Percentiles rank a stretch among this genome's conserved stretches.
Conservation (phyloP, 2,888 invertebrate species). For the Pocota personata region DNA sequence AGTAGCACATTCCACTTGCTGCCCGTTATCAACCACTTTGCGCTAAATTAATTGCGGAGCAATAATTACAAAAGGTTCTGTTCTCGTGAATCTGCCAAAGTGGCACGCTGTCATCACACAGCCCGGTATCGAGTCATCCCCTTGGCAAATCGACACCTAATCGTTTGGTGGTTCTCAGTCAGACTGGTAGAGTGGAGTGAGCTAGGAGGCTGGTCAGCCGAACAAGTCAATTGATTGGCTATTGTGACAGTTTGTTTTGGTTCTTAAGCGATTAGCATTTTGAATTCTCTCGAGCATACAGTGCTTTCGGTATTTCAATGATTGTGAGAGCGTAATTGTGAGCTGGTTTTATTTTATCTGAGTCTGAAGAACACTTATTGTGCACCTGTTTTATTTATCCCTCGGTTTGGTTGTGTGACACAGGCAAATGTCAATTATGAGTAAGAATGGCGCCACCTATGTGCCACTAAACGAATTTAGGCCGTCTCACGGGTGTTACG, state of each 20-base stretch:
- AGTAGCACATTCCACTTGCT: constrained; percentile 37
- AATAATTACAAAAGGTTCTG: too few relatives aligned
- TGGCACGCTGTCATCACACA: constrained; percentile 49
- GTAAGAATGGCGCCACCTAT: constrained; percentile 70
- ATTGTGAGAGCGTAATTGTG: constrained; percentile 10
- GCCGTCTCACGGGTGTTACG: constrained; percentile 71
- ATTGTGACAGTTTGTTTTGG: constrained; percentile 12
- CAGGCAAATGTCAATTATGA: constrained; percentile 51
- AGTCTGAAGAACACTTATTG: background rate
- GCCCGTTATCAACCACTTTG: constrained; percentile 43
- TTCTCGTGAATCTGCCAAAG: constrained; percentile 62
- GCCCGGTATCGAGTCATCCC: background rate
- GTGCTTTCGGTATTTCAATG: background rate
- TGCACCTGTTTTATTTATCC: background rate
- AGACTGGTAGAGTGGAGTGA: background rate
- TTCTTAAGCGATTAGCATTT: constrained; percentile 38
- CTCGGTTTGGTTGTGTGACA: constrained; percentile 18
- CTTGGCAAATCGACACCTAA: background rate
- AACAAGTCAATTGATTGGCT: constrained; percentile 24
- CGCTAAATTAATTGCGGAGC: background rate
- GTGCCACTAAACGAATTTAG: constrained; percentile 70
- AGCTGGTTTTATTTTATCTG: constrained; percentile 19
- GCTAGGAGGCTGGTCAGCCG: background rate
- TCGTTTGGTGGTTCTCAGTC: background rate
- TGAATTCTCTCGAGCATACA: constrained; percentile 27